Evolutionary conservation across 2,888 invertebrate genomes (phyloP), one percentile per base, ranked within the genome.

Genomic region (Limnephilus lunatus): DNA sequence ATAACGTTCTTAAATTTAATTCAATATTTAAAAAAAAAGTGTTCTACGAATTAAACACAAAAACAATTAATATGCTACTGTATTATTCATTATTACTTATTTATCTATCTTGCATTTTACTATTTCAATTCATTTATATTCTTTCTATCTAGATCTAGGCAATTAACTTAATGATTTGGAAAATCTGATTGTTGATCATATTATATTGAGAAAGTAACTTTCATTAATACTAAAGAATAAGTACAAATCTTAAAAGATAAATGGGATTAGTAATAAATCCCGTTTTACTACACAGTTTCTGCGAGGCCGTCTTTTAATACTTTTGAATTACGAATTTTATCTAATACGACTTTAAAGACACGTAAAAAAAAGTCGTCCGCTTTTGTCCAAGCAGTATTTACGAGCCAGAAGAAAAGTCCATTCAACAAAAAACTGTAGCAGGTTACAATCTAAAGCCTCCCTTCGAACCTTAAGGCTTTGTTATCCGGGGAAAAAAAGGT

Each of bases 401-500:
- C 82, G 82, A 82, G 32, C 32, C 2, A 32, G 30, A 31, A 31
- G 82, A 82, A 82, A 82, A 82, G 32, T 82, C 82, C 82, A 82
- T 82, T 82, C 30, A 82, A 82, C 30, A 82, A 82, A 31, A 81
- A 82, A 82, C 25, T 68, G 68, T 68, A 68, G 68, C 68, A 68
- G 68, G 68, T 68, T 68, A 68, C 68, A 68, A 68, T 68, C 68
- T 68, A 25, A 68, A 68, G 68, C 68, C 68, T 68, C 68, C 68
- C 68, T 68, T 25, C 68, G 9, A 68, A 68, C 68, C 68, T 68
- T 68, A 68, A 86, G 44, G 39, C 86, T 86, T 86, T 86, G 86
- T 86, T 39, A 86, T 86, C 86, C 86, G 15, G 68, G 25, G 48
- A 39, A 86, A 85, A 86, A 86, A 86, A 44, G 86, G 86, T 86